phyloP scores from a whole-genome alignment of 2,888 invertebrate species.

The Camponotus fellah region DNA sequence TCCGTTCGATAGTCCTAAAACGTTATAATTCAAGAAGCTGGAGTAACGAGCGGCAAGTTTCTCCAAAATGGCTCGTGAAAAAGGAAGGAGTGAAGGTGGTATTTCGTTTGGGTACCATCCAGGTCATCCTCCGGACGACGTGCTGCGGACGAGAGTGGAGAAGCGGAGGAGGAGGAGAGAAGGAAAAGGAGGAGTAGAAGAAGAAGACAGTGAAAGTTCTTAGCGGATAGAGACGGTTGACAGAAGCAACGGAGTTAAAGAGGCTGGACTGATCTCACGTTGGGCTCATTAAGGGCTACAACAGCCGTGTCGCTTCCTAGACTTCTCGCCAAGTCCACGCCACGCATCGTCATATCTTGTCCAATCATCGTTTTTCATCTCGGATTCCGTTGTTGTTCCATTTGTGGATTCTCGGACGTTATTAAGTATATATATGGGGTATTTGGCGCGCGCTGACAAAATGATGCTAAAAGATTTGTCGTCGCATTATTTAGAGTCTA shows the following conservation, averaged over 20 bases:
- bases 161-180: conserved; percentile 51
- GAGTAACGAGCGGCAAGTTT: conserved; percentile 69
- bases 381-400: conserved; percentile 65
- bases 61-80: conserved; percentile 75
- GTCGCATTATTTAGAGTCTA: conserved; percentile 15
- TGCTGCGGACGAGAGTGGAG: conserved; percentile 68
- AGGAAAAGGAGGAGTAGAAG: conserved; percentile 54
- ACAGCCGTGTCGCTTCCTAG: conserved; percentile 80
- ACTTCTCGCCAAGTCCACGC: conserved; percentile 80
- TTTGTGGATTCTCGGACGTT: conserved; percentile 51
- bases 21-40: conserved; percentile 59
- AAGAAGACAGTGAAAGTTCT: conserved; percentile 65
- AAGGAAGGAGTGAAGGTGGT: conserved; percentile 72
- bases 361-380: conserved; percentile 78
- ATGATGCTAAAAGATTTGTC: conserved; percentile 19
- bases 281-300: conserved; percentile 84
- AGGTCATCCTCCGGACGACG: conserved; percentile 80
- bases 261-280: conserved; percentile 72
- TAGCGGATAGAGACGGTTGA: conserved; percentile 74
- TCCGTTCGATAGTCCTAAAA: conserved; percentile 25
- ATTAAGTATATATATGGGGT: conserved; percentile 60
- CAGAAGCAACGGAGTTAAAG: conserved; percentile 77
- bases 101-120: conserved; percentile 83
- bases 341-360: conserved; percentile 78
- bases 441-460: conserved; percentile 27